Conservation (phyloP, 2,113 vertebrate genomes). For the Hemiprocne comata region DNA sequence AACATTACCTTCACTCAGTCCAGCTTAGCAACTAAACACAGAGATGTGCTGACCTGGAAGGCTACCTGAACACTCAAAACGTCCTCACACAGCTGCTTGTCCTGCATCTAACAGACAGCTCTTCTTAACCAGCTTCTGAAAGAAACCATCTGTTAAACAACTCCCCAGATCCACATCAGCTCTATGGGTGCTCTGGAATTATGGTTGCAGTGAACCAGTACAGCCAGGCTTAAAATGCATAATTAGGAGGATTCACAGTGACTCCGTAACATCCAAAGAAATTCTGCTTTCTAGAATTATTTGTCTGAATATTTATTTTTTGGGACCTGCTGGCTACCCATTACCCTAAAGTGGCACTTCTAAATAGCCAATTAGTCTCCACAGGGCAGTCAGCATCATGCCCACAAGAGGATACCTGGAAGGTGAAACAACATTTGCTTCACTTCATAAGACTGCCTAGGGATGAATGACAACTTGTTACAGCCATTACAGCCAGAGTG, state of each 20-base stretch:
- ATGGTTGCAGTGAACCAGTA: not conserved
- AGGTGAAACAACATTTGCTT: conserved; percentile 22
- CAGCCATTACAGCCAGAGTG: not conserved
- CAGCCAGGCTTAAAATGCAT: conserved; percentile 15
- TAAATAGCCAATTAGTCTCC: conserved; percentile 2
- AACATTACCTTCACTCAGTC: not conserved
- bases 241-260: conserved; percentile 3
- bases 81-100: not conserved
- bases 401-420: conserved; percentile 7
- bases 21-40: not conserved
- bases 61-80: not conserved
- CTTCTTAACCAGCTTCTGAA: conserved; percentile 17
- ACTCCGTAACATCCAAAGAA: not conserved
- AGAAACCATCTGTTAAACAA: conserved; percentile 51
- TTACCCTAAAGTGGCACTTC: not conserved
- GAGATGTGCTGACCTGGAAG: not conserved
- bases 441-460: not conserved
- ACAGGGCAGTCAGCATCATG: not conserved
- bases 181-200: conserved; percentile 36
- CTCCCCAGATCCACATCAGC: conserved; percentile 42
- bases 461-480: not conserved
- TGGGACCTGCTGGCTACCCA: not conserved
- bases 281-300: conserved; percentile 16
- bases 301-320: conserved; percentile 5
- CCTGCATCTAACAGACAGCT: not conserved